These are phyloP conservation scores for Hycleus cichorii DNA, from an alignment of 1,140 invertebrate species.

Conservation along the genomic window DNA sequence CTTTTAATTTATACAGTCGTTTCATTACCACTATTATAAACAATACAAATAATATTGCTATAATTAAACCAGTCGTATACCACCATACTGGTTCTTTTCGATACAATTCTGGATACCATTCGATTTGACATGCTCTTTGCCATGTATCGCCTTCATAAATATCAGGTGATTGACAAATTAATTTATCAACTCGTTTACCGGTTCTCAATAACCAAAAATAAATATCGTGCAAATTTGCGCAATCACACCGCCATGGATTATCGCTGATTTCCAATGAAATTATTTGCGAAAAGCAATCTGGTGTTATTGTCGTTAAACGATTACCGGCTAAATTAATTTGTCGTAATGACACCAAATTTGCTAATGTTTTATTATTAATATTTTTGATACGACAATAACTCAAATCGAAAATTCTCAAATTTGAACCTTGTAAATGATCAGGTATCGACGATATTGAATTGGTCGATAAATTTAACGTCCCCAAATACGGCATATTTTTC, in stretches of 20 bases:
- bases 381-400: conserved; percentile 47
- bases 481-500: conserved; percentile 45
- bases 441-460: conserved; percentile 52
- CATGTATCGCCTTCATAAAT: conserved; percentile 54
- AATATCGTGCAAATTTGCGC: conserved; percentile 49
- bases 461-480: conserved; percentile 49
- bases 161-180: conserved; percentile 54
- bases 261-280: conserved; percentile 47
- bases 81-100: conserved; percentile 51
- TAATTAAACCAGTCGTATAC: conserved; percentile 50
- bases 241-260: conserved; percentile 69
- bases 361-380: conserved; percentile 48
- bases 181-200: conserved; percentile 46
- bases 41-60: conserved; percentile 44
- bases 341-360: conserved; percentile 47
- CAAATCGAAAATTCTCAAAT: conserved; percentile 50
- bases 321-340: conserved; percentile 57
- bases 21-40: conserved; percentile 46
- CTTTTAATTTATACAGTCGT: conserved; percentile 45
- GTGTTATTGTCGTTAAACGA: conserved; percentile 53
- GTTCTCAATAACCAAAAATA: conserved; percentile 52
- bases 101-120: conserved; percentile 46
- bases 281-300: conserved; percentile 49
- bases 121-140: conserved; percentile 54
- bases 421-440: conserved; percentile 47